These are phyloP conservation scores for Seladonia tumulorum DNA, from an alignment of 2,888 invertebrate genomes.

Conservation along the genomic window DNA sequence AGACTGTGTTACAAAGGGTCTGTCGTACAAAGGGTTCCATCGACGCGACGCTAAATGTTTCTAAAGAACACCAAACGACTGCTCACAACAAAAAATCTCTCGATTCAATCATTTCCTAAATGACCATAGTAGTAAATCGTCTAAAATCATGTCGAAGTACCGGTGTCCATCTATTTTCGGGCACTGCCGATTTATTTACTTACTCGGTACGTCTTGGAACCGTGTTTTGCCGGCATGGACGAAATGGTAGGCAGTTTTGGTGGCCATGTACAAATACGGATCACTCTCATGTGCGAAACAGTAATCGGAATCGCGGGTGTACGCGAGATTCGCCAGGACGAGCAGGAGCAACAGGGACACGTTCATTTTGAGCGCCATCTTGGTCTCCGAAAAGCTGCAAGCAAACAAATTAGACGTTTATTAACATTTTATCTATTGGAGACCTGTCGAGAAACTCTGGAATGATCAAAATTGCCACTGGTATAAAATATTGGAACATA, in stretches of 20 bases:
- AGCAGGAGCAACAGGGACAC: slow-evolving; percentile 43
- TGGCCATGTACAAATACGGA: slow-evolving; percentile 89
- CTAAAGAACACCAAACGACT: not conserved
- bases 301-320: slow-evolving; percentile 82
- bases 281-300: slow-evolving; percentile 87
- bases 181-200: slow-evolving; percentile 64
- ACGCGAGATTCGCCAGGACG: slow-evolving; percentile 48
- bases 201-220: slow-evolving; percentile 89
- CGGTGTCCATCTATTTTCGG: not conserved
- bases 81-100: not conserved
- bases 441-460: not conserved
- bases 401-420: not conserved
- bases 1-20: no score
- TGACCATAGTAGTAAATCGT: not conserved
- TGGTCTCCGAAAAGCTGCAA: slow-evolving; percentile 17
- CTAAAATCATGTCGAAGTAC: not conserved
- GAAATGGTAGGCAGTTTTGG: slow-evolving; percentile 92
- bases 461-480: not conserved
- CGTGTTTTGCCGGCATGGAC: slow-evolving; percentile 87
- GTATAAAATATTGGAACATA: not conserved
- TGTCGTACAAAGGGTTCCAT: no score
- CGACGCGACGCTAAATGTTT: no score
- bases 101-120: not conserved
- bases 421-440: no score
- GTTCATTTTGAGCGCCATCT: slow-evolving; percentile 19